Conservation (phyloP, 2,888 invertebrate species). For the Diploptera punctata region DNA sequence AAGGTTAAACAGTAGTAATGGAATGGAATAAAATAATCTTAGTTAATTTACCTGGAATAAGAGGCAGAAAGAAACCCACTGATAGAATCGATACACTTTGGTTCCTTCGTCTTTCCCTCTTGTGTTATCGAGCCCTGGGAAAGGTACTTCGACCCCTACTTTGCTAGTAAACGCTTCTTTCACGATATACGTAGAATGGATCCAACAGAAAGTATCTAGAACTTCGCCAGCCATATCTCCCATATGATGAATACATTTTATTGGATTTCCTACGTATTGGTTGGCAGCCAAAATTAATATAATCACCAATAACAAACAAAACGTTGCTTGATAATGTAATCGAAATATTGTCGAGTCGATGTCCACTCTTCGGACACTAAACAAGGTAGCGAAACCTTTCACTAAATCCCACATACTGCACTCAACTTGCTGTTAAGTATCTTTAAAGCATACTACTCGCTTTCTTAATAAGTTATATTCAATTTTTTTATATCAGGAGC, state of each 20-base stretch:
- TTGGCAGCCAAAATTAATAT: slow-evolving; percentile 85
- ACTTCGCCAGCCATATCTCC: slow-evolving; percentile 78
- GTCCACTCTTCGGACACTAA: neutral
- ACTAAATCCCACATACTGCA: slow-evolving; percentile 8
- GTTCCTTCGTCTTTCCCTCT: slow-evolving; percentile 53
- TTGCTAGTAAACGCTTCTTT: slow-evolving; percentile 69
- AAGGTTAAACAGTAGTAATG: too few relatives aligned
- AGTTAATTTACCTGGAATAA: slow-evolving; percentile 60
- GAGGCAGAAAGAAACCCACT: slow-evolving; percentile 66
- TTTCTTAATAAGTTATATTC: too few relatives aligned
- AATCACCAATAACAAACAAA: slow-evolving; percentile 80
- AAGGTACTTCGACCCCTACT: slow-evolving; percentile 71
- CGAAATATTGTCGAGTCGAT: slow-evolving; percentile 83
- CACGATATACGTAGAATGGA: slow-evolving; percentile 91
- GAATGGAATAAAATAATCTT: too few relatives aligned
- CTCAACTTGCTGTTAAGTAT: too few relatives aligned
- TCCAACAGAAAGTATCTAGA: slow-evolving; percentile 94
- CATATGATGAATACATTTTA: slow-evolving; percentile 87
- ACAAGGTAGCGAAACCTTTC: neutral
- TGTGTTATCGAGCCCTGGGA: slow-evolving; percentile 56
- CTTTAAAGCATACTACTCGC: too few relatives aligned
- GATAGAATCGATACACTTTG: slow-evolving; percentile 62
- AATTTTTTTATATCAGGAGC: too few relatives aligned
- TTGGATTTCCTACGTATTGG: slow-evolving; percentile 89
- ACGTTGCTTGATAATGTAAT: slow-evolving; percentile 84